Evolutionary conservation across 2,888 invertebrate species (phyloP).

Genomic region (Tenthredo notha): DNA sequence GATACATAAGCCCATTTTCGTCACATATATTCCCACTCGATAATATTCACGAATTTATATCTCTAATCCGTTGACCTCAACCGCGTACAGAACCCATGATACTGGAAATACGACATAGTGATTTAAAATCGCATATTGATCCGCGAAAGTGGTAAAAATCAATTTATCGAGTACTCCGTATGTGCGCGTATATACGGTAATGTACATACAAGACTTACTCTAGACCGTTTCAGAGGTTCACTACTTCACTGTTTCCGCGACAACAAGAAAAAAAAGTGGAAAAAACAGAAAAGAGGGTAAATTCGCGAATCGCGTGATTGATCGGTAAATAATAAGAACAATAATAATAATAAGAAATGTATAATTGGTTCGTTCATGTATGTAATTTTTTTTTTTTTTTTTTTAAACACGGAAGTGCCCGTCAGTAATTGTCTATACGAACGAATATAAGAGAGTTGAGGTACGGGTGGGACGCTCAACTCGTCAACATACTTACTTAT

Average conservation of each 20-base stretch:
- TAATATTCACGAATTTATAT: neutral
- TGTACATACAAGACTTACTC: neutral
- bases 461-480: constrained; percentile 31
- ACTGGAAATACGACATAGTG: neutral
- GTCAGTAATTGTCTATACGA: neutral
- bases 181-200: neutral
- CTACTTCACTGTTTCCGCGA: neutral
- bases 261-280: neutral
- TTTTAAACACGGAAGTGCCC: neutral
- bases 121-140: constrained; percentile 15
- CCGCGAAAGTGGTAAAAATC: constrained; percentile 22
- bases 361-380: neutral
- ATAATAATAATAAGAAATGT: neutral
- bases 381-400: neutral
- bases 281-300: neutral
- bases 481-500: constrained; percentile 27
- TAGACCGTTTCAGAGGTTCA: neutral
- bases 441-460: constrained; percentile 26
- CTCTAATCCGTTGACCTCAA: neutral
- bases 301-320: neutral
- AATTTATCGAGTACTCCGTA: constrained; percentile 29
- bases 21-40: no score
- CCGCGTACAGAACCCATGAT: neutral
- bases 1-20: neutral
- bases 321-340: neutral